phyloP scores from a whole-genome alignment of 92 coral and sea anemone genomes.

The Heliopora coerulea region DNA sequence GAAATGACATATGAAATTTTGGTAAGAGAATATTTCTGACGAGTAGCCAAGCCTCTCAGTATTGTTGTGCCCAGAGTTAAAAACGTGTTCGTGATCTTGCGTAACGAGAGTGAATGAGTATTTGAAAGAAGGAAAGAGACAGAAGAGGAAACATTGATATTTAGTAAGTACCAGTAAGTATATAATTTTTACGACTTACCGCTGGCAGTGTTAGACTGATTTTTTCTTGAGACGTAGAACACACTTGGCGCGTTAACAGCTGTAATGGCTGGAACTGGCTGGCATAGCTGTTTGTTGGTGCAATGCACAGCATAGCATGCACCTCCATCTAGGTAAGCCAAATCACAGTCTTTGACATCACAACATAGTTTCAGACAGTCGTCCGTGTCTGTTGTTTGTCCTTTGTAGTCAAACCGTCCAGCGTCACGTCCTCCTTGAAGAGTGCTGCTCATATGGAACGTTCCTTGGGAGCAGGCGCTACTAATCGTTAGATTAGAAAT shows the following conservation, averaged over 20 bases:
- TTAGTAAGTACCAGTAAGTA: too few species aligned
- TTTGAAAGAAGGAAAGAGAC: too few species aligned
- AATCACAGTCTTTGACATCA: constrained; percentile 77
- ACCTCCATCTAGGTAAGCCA: constrained; percentile 65
- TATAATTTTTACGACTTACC: constrained; percentile 57
- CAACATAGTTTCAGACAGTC: constrained; percentile 86
- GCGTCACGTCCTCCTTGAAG: constrained; percentile 84
- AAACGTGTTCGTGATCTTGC: too few species aligned
- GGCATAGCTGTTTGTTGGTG: constrained; percentile 68
- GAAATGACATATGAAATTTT: too few species aligned
- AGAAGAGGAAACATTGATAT: too few species aligned
- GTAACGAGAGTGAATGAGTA: too few species aligned
- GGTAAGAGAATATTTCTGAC: too few species aligned
- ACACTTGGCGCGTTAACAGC: constrained; percentile 67
- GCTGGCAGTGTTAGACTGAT: constrained; percentile 59
- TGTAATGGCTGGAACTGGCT: constrained; percentile 67
- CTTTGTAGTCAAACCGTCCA: constrained; percentile 82
- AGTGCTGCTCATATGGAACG: constrained; percentile 74
- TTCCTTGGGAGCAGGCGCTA: constrained; percentile 76
- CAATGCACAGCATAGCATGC: constrained; percentile 87
- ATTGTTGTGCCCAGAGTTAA: too few species aligned
- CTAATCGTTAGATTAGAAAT: constrained; percentile 26
- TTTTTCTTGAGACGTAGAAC: constrained; percentile 69
- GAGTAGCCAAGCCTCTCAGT: too few species aligned
- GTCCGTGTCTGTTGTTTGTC: constrained; percentile 57